phyloP scores from a whole-genome alignment of 2,113 vertebrate species.

The Tinamus guttatus region DNA sequence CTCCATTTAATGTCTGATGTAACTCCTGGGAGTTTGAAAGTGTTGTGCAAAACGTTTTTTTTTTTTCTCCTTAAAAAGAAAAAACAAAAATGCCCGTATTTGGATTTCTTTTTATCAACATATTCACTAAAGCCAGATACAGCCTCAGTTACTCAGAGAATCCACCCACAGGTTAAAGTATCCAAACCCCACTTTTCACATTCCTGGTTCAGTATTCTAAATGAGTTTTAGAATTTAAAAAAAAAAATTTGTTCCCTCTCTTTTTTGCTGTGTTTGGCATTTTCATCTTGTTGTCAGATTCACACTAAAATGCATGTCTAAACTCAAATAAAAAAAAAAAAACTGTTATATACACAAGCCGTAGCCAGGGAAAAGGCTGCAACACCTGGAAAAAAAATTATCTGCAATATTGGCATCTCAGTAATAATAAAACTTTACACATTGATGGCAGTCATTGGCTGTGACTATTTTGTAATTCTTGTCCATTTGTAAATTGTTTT shows the following conservation, averaged over 20 bases:
- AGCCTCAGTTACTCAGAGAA: not conserved
- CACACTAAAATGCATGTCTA: not conserved
- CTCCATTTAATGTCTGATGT: constrained; percentile 53
- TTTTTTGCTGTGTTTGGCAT: not conserved
- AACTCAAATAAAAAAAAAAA: not conserved
- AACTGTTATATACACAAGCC: not conserved
- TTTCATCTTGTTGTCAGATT: not conserved
- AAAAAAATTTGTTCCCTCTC: not conserved
- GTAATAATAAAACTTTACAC: not conserved
- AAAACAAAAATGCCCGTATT: not conserved
- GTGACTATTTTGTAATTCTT: constrained; percentile 94
- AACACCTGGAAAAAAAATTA: not conserved
- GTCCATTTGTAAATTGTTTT: constrained; percentile 99
- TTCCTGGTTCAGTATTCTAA: not conserved
- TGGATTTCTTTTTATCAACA: not conserved
- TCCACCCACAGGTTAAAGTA: not conserved
- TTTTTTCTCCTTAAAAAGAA: not conserved
- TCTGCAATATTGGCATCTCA: constrained; percentile 25
- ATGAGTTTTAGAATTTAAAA: not conserved
- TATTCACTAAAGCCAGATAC: not conserved
- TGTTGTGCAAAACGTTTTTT: constrained; percentile 33
- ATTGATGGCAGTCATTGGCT: constrained; percentile 77
- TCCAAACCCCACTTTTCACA: not conserved
- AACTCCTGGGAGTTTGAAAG: constrained; percentile 53
- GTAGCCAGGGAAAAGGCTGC: not conserved